phyloP scores from a whole-genome alignment of 2,888 invertebrate genomes.

The Furcula furcula region DNA sequence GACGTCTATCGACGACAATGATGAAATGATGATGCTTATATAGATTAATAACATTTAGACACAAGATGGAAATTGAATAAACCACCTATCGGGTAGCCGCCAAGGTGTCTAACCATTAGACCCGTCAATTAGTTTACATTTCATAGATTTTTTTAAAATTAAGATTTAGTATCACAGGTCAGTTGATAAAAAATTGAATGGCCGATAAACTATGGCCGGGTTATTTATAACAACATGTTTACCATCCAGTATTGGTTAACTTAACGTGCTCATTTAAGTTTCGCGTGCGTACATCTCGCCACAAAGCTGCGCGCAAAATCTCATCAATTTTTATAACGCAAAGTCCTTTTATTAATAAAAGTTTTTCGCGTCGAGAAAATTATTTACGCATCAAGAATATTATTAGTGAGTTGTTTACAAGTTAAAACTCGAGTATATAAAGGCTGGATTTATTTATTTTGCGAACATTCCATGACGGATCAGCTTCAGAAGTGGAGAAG shows the following conservation, averaged over 20 bases:
- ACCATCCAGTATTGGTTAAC: constrained; percentile 34
- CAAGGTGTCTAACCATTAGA: no score
- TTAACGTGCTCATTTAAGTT: constrained; percentile 33
- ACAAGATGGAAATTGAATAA: no score
- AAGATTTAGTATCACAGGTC: constrained; percentile 20
- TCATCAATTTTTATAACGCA: constrained; percentile 23
- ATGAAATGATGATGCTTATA: no score
- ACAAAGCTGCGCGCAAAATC: constrained; percentile 21
- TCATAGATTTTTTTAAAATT: constrained; percentile 15
- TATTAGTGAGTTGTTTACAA: constrained; percentile 24
- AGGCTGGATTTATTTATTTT: constrained; percentile 25
- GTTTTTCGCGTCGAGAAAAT: constrained; percentile 18
- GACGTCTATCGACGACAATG: no score
- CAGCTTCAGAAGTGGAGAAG: constrained; percentile 15
- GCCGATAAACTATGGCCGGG: constrained; percentile 46
- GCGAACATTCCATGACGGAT: constrained; percentile 22
- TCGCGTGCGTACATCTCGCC: constrained; percentile 19
- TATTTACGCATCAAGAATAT: constrained; percentile 27
- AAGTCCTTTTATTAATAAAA: constrained; percentile 10
- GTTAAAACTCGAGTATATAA: constrained; percentile 30
- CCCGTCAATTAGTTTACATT: no score
- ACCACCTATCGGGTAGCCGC: no score
- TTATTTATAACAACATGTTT: constrained; percentile 55
- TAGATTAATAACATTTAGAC: no score
- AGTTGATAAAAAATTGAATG: constrained; percentile 33